Base-by-base conservation (phyloP, 2,797 vertebrate species). In the Melanitta fusca region DNA sequence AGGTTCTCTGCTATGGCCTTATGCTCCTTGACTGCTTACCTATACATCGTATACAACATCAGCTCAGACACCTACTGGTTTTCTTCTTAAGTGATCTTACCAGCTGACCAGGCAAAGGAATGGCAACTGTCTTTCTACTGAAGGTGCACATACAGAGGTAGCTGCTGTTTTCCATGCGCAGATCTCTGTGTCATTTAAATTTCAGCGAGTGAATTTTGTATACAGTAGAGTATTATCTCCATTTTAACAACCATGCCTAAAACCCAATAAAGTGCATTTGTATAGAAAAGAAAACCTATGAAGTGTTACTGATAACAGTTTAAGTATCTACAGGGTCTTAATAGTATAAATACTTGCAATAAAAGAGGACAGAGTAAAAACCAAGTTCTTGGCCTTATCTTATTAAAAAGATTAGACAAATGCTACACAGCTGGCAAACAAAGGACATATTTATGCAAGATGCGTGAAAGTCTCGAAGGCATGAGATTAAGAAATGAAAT, bases 361-460 rank as follows among this genome's bases (percentile, higher is more conserved):
- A 84, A 89, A 90, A 89, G 54, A 91, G 7, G 30, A 80, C 56
- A 77, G 57, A 75, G 62, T 53, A 62, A 91, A 93, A 89, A 64
- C 11, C 13, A 81, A 88, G 51, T 75, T 93, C 58, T 88, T 86
- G 51, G 85, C 47, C 53, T 89, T 91, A 93, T 86, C 56, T 89
- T 92, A 92, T 86, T 81, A 78, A 89, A 91, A 80, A 73, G 73
- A 92, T 84, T 70, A 93, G 80, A 90, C 43, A 91, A 95, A 84
- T 41, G 36, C 73, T 66, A 45, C 70, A 91, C 70, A 95, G 85
- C 73, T 70, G n/a, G 61, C 57, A 91, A 94, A 88, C 74, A 58
- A 41, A 75, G 68, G 66, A 88, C 77, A 73, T 82, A 91, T 80
- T 91, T 91, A 70, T 80, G 85, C 72, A 91, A 73, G 43, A 82